Base-by-base conservation (phyloP, 2,797 vertebrate genomes). In the Phylloscopus collybita region DNA sequence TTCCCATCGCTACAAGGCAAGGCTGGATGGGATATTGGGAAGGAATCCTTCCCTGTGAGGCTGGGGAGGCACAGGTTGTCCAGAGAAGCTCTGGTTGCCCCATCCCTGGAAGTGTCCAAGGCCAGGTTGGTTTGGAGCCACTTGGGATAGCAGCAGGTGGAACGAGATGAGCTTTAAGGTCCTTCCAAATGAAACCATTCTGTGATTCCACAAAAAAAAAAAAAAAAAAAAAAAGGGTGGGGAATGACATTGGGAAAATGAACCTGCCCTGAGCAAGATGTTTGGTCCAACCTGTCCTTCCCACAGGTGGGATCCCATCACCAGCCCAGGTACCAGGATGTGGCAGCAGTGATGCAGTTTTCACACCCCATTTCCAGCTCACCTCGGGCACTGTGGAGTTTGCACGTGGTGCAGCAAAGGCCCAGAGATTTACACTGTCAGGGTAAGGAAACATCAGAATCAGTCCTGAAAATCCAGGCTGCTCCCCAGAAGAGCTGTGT, bases 91-190 rank as follows among this genome's bases (percentile, higher is more conserved):
- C 10, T 18, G 62, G 45, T 15, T 59, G 27, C 8, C 27, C 22
- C 32, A 75, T 16, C 54, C 38, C 40, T 69, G 54, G 5, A 4
- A 47, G 13, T 40, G 64, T 10, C 40, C 29, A 20, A 17, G n/a
- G 20, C 21, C 12, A 16, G 18, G 4, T 0, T 67, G 32, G 22
- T 22, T 61, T 53, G 23, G 40, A 54, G 6, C 16, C 1, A 0
- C n/a, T 49, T 34, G 83, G 23, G 16, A 6, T 1, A 60, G 38
- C 3, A 16, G 72, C 11, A 76, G 7, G 9, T 38, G 16, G 47
- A 67, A 60, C 11, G 8, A 53, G n/a, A 61, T 45, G 56, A 54
- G 16, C 13, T 86, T 34, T 54, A 21, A 53, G 23, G 38, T n/a
- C 23, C 29, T 69, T 61, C 40, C 19, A 61, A 69, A 25, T 0